Evolutionary conservation across 2,113 vertebrate genomes (phyloP), one percentile per base, ranked within the genome.

Genomic region (Pachyramphus minor): DNA sequence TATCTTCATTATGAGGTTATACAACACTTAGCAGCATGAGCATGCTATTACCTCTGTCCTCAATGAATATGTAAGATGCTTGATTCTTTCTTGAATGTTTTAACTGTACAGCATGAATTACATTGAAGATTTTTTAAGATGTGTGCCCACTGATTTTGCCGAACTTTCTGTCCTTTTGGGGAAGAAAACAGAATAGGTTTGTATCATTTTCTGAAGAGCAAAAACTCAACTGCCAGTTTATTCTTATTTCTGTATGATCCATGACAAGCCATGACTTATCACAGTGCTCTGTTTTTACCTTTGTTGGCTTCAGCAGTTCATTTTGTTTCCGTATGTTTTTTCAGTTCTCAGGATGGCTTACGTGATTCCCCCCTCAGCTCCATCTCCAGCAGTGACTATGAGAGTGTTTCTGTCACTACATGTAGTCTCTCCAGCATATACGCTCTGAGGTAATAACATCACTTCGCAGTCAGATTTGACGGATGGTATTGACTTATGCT

Each of bases 341-440:
- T 93, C 98, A 99, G 98, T 98, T 98, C 98, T 97, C 98, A 97
- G 95, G 97, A 98, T 97, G 97, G 95, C 96, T 97, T 96, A 78
- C 89, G 98, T 97, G 98, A 97, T 96, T 99, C 98, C 73, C 98
- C 98, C 94, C 98, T 98, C 98, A 98, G 98, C 98, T 99, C 98
- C 97, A 97, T 98, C 97, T 99, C 98, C 98, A 98, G 98, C 98
- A 99, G 98, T 98, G 98, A 99, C 98, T 98, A 98, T 98, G 99
- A 98, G 89, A 98, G 98, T 98, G 98, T 99, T 96, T 99, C 98
- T 96, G 98, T 99, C 98, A 99, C 98, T 97, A 98, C 99, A 95
- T 99, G 98, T 98, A 99, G 98, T 98, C 98, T 99, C 95, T 98
- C 99, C 84, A 99, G 98, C 98, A 95, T 98, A 87, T 99, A 98